phyloP scores from a whole-genome alignment of 2,888 invertebrate species.

The Cheilosia vernalis region DNA sequence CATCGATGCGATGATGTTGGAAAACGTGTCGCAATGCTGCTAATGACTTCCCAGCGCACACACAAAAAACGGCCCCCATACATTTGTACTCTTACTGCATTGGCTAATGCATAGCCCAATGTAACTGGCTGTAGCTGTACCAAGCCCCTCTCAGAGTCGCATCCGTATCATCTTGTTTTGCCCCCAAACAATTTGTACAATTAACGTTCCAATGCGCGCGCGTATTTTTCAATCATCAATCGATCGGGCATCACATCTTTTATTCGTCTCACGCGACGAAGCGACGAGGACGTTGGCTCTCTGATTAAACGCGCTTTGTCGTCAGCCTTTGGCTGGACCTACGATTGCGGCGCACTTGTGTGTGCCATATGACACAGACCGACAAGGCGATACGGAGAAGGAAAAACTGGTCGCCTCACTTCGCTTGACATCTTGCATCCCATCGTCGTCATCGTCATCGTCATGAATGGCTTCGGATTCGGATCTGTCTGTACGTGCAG shows the following conservation, averaged over 20 bases:
- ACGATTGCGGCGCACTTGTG: constrained; percentile 19
- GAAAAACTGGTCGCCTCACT: constrained; percentile 62
- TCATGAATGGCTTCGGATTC: constrained; percentile 18
- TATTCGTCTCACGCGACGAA: constrained; percentile 56
- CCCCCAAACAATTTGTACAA: constrained; percentile 74
- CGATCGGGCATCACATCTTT: constrained; percentile 52
- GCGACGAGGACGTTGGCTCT: constrained; percentile 37
- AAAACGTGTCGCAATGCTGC: constrained; percentile 74
- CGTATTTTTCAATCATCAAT: constrained; percentile 74
- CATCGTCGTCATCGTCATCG: constrained; percentile 40
- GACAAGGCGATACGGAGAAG: constrained; percentile 35
- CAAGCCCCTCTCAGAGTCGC: neutral
- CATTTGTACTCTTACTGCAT: constrained; percentile 33
- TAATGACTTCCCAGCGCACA: constrained; percentile 60
- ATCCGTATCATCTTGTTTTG: constrained; percentile 53
- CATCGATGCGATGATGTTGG: constrained; percentile 54
- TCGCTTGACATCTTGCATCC: constrained; percentile 42
- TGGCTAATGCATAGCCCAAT: constrained; percentile 31
- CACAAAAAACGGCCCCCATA: constrained; percentile 3
- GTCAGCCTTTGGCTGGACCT: constrained; percentile 31
- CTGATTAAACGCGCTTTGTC: constrained; percentile 53
- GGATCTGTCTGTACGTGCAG: constrained; percentile 1
- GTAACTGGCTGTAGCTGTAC: neutral
- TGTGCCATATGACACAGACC: constrained; percentile 30
- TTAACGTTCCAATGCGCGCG: constrained; percentile 73